phyloP scores from a whole-genome alignment of 2,113 vertebrate species.

The Indri indri region DNA sequence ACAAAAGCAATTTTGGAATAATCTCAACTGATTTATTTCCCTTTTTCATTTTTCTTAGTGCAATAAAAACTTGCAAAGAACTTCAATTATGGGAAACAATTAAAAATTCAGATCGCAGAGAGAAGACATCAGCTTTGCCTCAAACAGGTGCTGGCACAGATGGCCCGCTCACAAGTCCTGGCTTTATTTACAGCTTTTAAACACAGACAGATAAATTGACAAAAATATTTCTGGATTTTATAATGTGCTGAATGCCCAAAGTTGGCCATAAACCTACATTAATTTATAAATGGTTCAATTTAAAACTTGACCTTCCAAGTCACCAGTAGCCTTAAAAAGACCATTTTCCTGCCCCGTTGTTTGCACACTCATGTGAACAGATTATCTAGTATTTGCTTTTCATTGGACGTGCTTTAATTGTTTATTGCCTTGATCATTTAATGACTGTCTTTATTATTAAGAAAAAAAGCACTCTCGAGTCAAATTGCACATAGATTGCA shows the following conservation, averaged over 20 bases:
- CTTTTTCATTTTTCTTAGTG: constrained; percentile 69
- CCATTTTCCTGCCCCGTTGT: not conserved
- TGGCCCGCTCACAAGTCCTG: constrained; percentile 7
- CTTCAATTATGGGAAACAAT: constrained; percentile 77
- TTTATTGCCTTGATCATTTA: not conserved
- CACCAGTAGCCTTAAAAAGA: not conserved
- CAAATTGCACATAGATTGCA: not conserved
- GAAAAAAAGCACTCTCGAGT: not conserved
- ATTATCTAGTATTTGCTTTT: constrained; percentile 23
- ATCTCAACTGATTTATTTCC: constrained; percentile 63
- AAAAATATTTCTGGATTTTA: constrained; percentile 67
- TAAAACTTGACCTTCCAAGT: constrained; percentile 44
- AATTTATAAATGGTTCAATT: constrained; percentile 59
- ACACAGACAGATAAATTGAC: constrained; percentile 59
- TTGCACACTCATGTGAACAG: not conserved
- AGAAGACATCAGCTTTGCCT: constrained; percentile 63
- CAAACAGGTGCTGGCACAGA: constrained; percentile 59
- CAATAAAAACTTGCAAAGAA: constrained; percentile 72
- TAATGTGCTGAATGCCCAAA: constrained; percentile 44
- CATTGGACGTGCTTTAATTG: not conserved
- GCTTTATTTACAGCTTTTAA: constrained; percentile 58
- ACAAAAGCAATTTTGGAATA: constrained; percentile 65
- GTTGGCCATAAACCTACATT: constrained; percentile 57
- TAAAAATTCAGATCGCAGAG: constrained; percentile 77
- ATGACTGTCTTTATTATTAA: not conserved